A percentile compares a stretch with the other conserved stretches of the same genome.
These are phyloP conservation scores for Auanema freiburgensis DNA, from an alignment of 2,888 invertebrate genomes.

Conservation along the genomic window DNA sequence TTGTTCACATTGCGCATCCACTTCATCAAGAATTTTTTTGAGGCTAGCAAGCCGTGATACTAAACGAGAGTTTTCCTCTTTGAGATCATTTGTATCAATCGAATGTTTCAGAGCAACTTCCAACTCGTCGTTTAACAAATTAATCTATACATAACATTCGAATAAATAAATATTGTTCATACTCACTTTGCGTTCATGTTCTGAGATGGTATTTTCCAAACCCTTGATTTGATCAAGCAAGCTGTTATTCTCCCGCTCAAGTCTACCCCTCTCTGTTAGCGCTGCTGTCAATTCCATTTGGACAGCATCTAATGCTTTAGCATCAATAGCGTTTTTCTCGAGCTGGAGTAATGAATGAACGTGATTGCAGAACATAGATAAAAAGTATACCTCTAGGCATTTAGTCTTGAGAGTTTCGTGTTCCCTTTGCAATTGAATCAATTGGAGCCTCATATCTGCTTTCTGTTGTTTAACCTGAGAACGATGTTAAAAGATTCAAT, in stretches of 20 bases:
- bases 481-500: slow-evolving; percentile 2
- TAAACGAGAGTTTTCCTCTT: not conserved
- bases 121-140: too few species aligned
- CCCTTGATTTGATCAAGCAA: not conserved
- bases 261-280: not conserved
- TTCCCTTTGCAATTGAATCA: slow-evolving; percentile 15
- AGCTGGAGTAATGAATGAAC: not conserved
- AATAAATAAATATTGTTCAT: not conserved
- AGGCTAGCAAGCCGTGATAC: not conserved
- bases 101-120: too few species aligned
- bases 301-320: not conserved
- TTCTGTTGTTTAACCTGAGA: slow-evolving; percentile 17
- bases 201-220: not conserved
- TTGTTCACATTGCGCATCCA: slow-evolving; percentile 21
- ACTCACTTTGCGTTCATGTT: not conserved
- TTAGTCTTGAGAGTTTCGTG: slow-evolving; percentile 6
- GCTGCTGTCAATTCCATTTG: not conserved
- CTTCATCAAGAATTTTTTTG: not conserved
- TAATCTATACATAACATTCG: too few species aligned
- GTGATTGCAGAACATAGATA: not conserved
- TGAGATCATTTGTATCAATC: too few species aligned
- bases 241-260: not conserved
- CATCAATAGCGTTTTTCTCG: not conserved
- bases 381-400: slow-evolving; percentile 6
- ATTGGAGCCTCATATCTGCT: slow-evolving; percentile 16